phyloP scores from a whole-genome alignment of 2,888 invertebrate species.

The Ptychoptera albimana region DNA sequence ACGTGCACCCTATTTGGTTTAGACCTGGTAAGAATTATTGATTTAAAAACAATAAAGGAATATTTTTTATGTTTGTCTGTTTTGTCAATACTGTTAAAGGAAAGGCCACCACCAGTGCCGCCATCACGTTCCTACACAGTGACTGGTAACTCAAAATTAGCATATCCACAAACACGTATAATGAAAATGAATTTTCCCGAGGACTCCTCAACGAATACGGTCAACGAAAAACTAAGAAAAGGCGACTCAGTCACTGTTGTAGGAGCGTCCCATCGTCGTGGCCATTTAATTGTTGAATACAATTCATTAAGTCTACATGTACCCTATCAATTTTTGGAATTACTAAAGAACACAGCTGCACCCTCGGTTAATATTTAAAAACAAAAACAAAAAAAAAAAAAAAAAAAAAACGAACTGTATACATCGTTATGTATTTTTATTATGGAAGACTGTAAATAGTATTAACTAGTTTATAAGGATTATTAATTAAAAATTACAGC shows the following conservation, averaged over 20 bases:
- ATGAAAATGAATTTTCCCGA: conserved; percentile 82
- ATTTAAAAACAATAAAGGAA: background rate
- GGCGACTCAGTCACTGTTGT: conserved; percentile 79
- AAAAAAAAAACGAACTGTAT: background rate
- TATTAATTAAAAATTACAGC: no score
- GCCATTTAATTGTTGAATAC: conserved; percentile 76
- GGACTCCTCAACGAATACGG: conserved; percentile 26
- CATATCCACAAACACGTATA: conserved; percentile 81
- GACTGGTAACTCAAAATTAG: conserved; percentile 74
- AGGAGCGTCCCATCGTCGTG: conserved; percentile 71
- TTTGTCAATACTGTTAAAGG: conserved; percentile 33
- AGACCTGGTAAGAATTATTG: conserved; percentile 48
- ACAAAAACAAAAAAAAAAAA: background rate
- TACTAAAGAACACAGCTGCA: conserved; percentile 25
- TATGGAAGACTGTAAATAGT: conserved; percentile 22
- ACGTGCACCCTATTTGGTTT: conserved; percentile 81
- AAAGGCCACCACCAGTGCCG: conserved; percentile 83
- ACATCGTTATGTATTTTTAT: background rate
- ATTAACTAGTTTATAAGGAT: no score
- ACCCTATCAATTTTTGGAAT: conserved; percentile 69
- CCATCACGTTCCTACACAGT: conserved; percentile 83
- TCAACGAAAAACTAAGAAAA: conserved; percentile 42
- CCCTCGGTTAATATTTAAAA: conserved; percentile 13
- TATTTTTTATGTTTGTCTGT: background rate
- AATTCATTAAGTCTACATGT: conserved; percentile 57